Conservation (phyloP, 1,140 invertebrate species). For the Conus betulinus region DNA sequence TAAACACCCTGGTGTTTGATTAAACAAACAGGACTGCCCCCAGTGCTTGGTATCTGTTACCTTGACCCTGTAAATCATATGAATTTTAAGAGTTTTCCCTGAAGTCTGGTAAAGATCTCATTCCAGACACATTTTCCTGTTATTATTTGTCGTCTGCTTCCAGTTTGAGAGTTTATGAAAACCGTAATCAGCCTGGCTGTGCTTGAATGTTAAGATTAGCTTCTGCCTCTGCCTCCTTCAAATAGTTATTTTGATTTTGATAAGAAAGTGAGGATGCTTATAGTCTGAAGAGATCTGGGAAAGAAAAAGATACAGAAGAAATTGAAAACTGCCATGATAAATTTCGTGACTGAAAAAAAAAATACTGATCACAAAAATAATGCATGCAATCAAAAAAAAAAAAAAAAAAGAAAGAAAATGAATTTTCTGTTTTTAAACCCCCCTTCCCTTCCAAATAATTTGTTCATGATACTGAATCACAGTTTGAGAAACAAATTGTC, state of each 20-base stretch:
- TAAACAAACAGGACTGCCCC: neutral
- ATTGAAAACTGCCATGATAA: too few relatives aligned
- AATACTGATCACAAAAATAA: neutral
- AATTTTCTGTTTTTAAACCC: too few relatives aligned
- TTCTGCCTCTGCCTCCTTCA: neutral
- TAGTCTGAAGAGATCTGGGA: neutral
- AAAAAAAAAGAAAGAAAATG: neutral
- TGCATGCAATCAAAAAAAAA: neutral
- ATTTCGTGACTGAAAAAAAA: neutral
- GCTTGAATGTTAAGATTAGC: neutral
- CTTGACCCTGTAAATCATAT: too few relatives aligned
- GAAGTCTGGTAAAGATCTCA: too few relatives aligned
- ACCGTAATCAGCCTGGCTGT: neutral
- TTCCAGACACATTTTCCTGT: too few relatives aligned
- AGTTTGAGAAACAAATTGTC: too few relatives aligned
- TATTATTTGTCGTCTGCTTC: too few relatives aligned
- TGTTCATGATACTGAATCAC: too few relatives aligned
- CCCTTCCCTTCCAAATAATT: too few relatives aligned
- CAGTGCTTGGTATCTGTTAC: too few relatives aligned
- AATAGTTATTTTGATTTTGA: neutral
- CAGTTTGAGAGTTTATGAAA: too few relatives aligned
- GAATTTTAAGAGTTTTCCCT: too few relatives aligned
- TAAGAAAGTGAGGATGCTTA: constrained; percentile 22
- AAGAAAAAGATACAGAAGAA: neutral
- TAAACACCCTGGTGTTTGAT: neutral